Base-by-base conservation (phyloP, 1,140 invertebrate species). In the Rhopalosiphum maidis region DNA sequence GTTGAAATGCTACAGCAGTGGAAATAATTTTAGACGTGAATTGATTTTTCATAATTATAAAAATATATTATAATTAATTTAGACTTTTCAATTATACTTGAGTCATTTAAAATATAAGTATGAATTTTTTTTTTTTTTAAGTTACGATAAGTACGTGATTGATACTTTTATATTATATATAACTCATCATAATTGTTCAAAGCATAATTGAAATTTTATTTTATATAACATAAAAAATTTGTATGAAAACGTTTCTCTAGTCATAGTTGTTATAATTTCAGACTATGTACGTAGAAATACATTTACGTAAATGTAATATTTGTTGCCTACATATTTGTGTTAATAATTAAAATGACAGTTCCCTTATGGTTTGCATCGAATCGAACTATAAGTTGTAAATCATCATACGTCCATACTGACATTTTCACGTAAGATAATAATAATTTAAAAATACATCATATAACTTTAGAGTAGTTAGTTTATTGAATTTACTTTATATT, bases 251-350 rank as follows among this genome's bases (percentile, higher is more conserved):
- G 83, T 85, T 85, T 43, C 37, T 85, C 41, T 85, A 85, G 23
- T 85, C 83, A 85, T 85, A 85, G 83, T 85, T 85, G 83, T 85
- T 85, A 25, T 85, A 43, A 41, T 85, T 87, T 87, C 15, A 87
- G 30, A 48, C 30, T 87, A 87, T 48, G 30, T 48, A 25, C 30
- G 43, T 37, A 37, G 37, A 51, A 23, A 88, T n/a, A 88, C n/a
- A 15, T 2, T 51, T 48, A 25, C 30, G 43, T 37, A 37, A 23
- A 54, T 89, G 87, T 51, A 55, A 54, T 41, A 37, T 89, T 35
- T 89, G 87, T 89, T 55, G 87, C 87, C 87, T 89, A 89, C 11
- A 54, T 23, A 7, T 89, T 37, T 43, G 23, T 37, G 35, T 83
- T 83, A 22, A 37, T 82, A 35, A 82, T 82, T 77, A 77, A 23